Percentiles rank a stretch among this genome's conserved stretches.
Conservation (phyloP, 2,888 invertebrate genomes). For the Electrophaes corylata region DNA sequence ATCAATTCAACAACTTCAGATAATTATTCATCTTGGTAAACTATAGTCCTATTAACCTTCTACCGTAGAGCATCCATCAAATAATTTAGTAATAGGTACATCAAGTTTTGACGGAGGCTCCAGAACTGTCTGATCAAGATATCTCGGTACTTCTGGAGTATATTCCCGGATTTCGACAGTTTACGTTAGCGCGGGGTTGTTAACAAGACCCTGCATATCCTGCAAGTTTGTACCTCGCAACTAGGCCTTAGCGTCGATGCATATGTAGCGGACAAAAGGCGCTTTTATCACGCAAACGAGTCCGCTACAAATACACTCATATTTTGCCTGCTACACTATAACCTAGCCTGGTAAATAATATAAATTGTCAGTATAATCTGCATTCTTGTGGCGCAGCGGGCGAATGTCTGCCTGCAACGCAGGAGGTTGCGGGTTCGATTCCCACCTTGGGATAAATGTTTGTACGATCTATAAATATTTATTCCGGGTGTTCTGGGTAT, state of each 20-base stretch:
- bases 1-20: no score
- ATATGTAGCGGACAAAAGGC: slow-evolving; percentile 4
- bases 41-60: neutral
- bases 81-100: slow-evolving; percentile 4
- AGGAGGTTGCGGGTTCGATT: no score
- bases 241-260: slow-evolving; percentile 1
- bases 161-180: slow-evolving; percentile 16
- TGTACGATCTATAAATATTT: no score
- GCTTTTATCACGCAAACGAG: no score
- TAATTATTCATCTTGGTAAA: no score
- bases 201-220: slow-evolving; percentile 23
- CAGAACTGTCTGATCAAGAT: slow-evolving; percentile 2
- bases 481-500: no score
- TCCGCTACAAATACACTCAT: neutral
- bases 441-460: no score
- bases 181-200: slow-evolving; percentile 24
- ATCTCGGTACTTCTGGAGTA: neutral
- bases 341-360: no score
- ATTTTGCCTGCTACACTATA: no score
- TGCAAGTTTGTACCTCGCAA: slow-evolving; percentile 16
- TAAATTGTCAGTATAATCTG: no score
- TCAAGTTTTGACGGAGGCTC: slow-evolving; percentile 4
- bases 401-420: no score
- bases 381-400: no score
- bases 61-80: slow-evolving; percentile 9